These are phyloP conservation scores for Haemorhous mexicanus DNA, from an alignment of 2,113 vertebrate genomes.

Conservation along the genomic window DNA sequence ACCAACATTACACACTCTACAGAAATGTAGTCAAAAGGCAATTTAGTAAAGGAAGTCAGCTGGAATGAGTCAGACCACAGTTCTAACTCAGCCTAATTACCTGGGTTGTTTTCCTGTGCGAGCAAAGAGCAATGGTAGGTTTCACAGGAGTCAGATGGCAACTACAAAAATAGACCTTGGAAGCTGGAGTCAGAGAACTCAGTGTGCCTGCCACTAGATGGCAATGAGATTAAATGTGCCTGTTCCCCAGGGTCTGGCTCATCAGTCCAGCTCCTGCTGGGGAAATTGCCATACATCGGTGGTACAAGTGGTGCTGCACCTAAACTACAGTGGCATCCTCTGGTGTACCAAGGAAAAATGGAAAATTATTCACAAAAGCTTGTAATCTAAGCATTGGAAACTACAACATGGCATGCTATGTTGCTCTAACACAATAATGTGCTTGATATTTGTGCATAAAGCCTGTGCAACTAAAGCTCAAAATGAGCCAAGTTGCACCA, in stretches of 20 bases:
- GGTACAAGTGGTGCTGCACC: fast-evolving
- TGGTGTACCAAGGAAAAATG: neutral
- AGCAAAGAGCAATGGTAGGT: constrained; percentile 2
- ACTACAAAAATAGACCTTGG: neutral
- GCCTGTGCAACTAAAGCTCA: neutral
- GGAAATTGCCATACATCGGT: fast-evolving
- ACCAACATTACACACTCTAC: neutral
- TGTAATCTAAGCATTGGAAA: neutral
- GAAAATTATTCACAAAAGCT: neutral
- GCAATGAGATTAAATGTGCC: neutral
- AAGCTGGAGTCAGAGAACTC: neutral
- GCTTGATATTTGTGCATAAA: neutral
- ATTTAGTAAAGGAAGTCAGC: constrained; percentile 49
- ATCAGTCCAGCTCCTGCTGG: fast-evolving
- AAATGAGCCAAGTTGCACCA: fast-evolving
- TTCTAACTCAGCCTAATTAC: constrained; percentile 43
- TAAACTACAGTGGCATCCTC: neutral
- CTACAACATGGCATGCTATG: fast-evolving
- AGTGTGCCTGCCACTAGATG: neutral
- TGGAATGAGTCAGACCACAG: constrained; percentile 42
- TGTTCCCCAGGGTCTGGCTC: neutral
- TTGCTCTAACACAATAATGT: neutral
- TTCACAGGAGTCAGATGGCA: constrained; percentile 13
- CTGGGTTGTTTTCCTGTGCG: constrained; percentile 3
- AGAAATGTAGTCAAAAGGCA: constrained; percentile 43